Evolutionary conservation across 2,113 vertebrate genomes (phyloP), one percentile per base, ranked within the genome.

Genomic region (Spilogale gracilis): DNA sequence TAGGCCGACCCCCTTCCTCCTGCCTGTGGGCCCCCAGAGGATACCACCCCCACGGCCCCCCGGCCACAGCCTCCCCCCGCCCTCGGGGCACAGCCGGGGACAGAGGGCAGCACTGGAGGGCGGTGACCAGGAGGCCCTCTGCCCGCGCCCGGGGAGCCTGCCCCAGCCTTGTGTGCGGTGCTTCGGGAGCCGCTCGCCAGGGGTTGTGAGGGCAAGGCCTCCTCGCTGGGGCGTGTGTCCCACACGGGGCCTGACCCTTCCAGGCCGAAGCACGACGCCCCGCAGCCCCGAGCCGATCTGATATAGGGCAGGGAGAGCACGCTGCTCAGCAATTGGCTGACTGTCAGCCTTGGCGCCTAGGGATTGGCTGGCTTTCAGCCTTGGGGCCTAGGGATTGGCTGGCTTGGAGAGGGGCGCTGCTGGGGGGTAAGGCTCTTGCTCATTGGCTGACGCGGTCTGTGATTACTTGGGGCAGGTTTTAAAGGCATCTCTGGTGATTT

Each of bases 341-440:
- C 38, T 9, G 10, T 63, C 60, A 21, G 67, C 17, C 30, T 54
- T 52, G 61, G 43, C 1, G 58, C 9, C 89, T 67, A 27, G 76
- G 67, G 78, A 96, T 73, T 85, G 95, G 76, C 84, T 89, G 76
- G 7, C 38, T 58, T 60, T 88, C 56, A 45, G 65, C 61, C 61
- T 63, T 63, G 61, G 25, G 13, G 25, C 25, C 30, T 63, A 12
- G 61, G 25, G 61, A 63, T 30, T 63, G 95, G 76, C 84, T 89
- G 65, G 7, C 50, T 58, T 60, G 83, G 56, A 45, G 74, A 69
- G 79, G 0, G 17, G 13, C 17, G 6, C 45, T 0, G 1, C 6
- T 30, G 17, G 14, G 38, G 30, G 38, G 48, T 71, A 43, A 79
- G 52, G 17, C 25, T 27, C 14, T 45, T 65, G 73, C 38, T 86